Evolutionary conservation across 2,888 invertebrate species (phyloP).

Genomic region (Anagyrus pseudococci): DNA sequence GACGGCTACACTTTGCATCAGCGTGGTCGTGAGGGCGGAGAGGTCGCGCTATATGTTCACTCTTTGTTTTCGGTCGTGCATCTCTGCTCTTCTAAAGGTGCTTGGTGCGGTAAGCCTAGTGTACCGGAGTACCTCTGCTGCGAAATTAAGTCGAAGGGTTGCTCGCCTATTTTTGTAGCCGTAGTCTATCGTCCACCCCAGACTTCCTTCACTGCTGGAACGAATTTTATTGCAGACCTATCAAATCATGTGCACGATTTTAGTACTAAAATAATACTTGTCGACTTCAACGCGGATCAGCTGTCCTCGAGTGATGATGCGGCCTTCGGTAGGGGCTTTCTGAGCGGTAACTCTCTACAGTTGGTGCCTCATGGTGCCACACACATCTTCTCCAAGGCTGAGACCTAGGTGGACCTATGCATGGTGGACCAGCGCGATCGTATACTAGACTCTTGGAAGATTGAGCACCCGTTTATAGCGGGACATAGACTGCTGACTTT

Average conservation of each 20-base stretch:
- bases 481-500: not conserved
- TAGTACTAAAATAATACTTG: conserved; percentile 3
- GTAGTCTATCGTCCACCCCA: conserved; percentile 3
- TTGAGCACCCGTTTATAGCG: not conserved
- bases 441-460: not conserved
- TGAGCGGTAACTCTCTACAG: not conserved
- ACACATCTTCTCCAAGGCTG: not conserved
- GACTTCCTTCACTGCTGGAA: not conserved
- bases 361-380: not conserved
- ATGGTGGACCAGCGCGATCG: not conserved
- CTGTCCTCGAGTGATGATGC: conserved; percentile 1
- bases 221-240: not conserved
- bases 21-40: not conserved
- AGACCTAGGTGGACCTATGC: not conserved
- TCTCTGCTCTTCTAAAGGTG: not conserved
- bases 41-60: not conserved
- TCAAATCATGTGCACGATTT: not conserved
- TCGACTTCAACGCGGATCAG: conserved; percentile 1
- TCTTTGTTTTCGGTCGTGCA: not conserved
- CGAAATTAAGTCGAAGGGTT: not conserved
- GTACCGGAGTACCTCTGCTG: not conserved
- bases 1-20: not conserved
- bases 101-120: not conserved
- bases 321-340: not conserved
- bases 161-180: not conserved